phyloP scores from a whole-genome alignment of 2,113 vertebrate genomes.

The Percopsis transmontana region DNA sequence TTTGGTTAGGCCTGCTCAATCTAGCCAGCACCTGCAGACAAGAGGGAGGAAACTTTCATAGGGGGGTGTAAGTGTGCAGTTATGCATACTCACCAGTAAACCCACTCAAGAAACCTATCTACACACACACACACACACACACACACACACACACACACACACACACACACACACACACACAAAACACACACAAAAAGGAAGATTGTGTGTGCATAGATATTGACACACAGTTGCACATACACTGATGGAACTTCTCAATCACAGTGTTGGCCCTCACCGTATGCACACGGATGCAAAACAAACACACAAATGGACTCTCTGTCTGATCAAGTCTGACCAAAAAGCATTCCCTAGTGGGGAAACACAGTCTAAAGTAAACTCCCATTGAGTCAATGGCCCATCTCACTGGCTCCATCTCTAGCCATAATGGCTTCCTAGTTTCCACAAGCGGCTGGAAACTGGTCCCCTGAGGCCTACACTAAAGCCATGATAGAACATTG shows the following conservation, averaged over 20 bases:
- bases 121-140: constrained; percentile 1
- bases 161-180: constrained; percentile 13
- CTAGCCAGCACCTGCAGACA: constrained; percentile 72
- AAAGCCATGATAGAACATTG: constrained; percentile 18
- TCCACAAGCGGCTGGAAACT: constrained; percentile 40
- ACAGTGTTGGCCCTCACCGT: constrained; percentile 1
- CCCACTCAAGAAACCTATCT: constrained; percentile 26
- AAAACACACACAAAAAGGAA: constrained; percentile 2
- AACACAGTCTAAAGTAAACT: constrained; percentile 41
- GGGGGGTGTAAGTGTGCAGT: not conserved
- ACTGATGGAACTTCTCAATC: not conserved
- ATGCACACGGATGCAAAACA: not conserved
- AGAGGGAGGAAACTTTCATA: constrained; percentile 41
- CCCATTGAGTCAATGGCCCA: constrained; percentile 41
- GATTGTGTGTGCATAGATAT: not conserved
- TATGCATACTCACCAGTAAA: not conserved
- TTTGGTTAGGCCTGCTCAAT: constrained; percentile 72
- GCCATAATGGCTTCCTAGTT: constrained; percentile 42
- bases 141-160: constrained; percentile 2
- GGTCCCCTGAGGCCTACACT: constrained; percentile 35
- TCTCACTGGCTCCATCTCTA: constrained; percentile 27
- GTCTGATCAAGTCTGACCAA: not conserved
- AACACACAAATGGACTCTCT: too few species aligned
- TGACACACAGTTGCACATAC: not conserved
- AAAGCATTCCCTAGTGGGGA: constrained; percentile 16